Conservation (phyloP, 2,888 invertebrate genomes). For the Scrobipalpa atriplicella region DNA sequence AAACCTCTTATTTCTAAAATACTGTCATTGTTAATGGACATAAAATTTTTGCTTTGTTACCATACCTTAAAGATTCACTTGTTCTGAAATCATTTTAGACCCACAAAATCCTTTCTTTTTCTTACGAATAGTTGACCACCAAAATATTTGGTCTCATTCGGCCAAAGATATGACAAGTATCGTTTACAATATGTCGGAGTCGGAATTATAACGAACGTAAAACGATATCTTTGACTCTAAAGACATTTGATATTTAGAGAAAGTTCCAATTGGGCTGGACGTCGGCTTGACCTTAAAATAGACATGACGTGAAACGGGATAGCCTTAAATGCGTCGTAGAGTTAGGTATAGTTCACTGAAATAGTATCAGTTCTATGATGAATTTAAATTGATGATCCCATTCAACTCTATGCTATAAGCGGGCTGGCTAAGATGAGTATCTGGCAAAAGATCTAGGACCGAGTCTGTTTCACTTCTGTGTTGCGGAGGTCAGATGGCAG, state of each 20-base stretch:
- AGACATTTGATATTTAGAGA: constrained; percentile 15
- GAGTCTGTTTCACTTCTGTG: no score
- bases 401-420: no score
- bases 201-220: constrained; percentile 44
- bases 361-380: background rate
- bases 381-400: no score
- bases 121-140: background rate
- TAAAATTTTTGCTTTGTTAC: no score
- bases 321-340: background rate
- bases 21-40: no score
- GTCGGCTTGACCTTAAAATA: background rate
- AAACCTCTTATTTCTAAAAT: no score
- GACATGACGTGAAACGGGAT: background rate
- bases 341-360: background rate
- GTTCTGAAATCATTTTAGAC: no score
- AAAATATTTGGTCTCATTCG: constrained; percentile 29
- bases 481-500: no score
- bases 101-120: background rate
- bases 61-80: no score
- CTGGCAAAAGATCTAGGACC: no score
- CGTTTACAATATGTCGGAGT: constrained; percentile 46
- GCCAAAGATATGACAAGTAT: constrained; percentile 52
- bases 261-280: constrained; percentile 13
- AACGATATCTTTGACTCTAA: constrained; percentile 37
- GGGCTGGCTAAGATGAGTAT: no score